Evolutionary conservation across 2,113 vertebrate species (phyloP).

Genomic region (Sturnus vulgaris): DNA sequence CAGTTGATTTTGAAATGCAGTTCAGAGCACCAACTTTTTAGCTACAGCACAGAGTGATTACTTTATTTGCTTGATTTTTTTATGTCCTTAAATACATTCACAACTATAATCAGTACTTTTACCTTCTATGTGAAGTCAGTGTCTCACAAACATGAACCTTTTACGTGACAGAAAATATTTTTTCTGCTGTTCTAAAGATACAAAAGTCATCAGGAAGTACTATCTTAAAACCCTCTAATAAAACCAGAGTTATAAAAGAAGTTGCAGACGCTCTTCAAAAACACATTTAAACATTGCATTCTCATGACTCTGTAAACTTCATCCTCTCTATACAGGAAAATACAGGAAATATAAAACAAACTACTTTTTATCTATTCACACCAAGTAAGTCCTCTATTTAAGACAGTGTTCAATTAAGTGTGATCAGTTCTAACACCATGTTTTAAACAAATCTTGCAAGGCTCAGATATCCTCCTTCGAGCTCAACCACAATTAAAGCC

Average conservation of each 20-base stretch:
- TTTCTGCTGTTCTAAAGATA: background rate
- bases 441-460: background rate
- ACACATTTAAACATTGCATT: background rate
- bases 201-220: background rate
- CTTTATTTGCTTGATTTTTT: background rate
- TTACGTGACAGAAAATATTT: background rate
- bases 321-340: background rate
- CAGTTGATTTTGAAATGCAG: background rate
- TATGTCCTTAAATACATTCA: background rate
- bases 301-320: background rate
- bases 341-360: background rate
- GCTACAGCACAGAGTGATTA: background rate
- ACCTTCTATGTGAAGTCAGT: background rate
- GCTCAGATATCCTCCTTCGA: background rate
- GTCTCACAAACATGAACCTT: background rate
- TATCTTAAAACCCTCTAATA: background rate
- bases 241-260: background rate
- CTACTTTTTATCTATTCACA: background rate
- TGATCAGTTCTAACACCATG: background rate
- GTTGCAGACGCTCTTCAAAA: background rate
- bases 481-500: background rate
- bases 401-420: background rate
- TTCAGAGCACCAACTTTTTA: background rate
- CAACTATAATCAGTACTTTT: background rate
- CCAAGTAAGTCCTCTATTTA: background rate